Evolutionary conservation across 1,140 invertebrate genomes (phyloP).

Genomic region (Whitmania pigra): DNA sequence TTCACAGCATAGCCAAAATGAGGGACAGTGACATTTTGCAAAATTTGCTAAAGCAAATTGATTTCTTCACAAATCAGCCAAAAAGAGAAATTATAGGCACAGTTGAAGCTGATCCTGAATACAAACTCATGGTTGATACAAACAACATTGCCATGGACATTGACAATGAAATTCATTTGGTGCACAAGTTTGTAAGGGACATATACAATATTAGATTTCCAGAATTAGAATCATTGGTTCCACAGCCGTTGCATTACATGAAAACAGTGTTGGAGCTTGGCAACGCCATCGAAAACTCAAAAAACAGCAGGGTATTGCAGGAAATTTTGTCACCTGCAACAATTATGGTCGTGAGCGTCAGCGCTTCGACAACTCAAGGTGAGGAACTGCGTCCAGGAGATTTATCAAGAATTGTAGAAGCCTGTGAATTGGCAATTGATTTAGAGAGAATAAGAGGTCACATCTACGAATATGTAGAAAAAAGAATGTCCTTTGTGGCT

Average conservation of each 20-base stretch:
- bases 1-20: slow-evolving; percentile 73
- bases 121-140: slow-evolving; percentile 86
- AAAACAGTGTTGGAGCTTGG: slow-evolving; percentile 76
- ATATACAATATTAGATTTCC: slow-evolving; percentile 97
- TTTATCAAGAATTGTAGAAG: slow-evolving; percentile 71
- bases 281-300: slow-evolving; percentile 89
- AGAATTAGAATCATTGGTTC: slow-evolving; percentile 88
- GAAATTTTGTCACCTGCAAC: slow-evolving; percentile 91
- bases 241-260: slow-evolving; percentile 78
- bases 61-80: slow-evolving; percentile 1
- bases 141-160: slow-evolving; percentile 90
- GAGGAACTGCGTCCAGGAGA: slow-evolving; percentile 68
- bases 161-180: slow-evolving; percentile 77
- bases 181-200: slow-evolving; percentile 91
- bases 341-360: slow-evolving; percentile 98
- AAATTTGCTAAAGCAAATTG: slow-evolving; percentile 24
- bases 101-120: slow-evolving; percentile 87
- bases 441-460: slow-evolving; percentile 75
- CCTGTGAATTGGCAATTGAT: slow-evolving; percentile 69
- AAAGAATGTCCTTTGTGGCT: slow-evolving; percentile 96
- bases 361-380: slow-evolving; percentile 95
- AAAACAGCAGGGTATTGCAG: slow-evolving; percentile 86
- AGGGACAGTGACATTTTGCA: slow-evolving; percentile 47
- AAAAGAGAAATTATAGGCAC: slow-evolving; percentile 49
- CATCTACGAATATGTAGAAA: slow-evolving; percentile 96